Conservation (phyloP, 2,888 invertebrate species). For the Eupeodes luniger region DNA sequence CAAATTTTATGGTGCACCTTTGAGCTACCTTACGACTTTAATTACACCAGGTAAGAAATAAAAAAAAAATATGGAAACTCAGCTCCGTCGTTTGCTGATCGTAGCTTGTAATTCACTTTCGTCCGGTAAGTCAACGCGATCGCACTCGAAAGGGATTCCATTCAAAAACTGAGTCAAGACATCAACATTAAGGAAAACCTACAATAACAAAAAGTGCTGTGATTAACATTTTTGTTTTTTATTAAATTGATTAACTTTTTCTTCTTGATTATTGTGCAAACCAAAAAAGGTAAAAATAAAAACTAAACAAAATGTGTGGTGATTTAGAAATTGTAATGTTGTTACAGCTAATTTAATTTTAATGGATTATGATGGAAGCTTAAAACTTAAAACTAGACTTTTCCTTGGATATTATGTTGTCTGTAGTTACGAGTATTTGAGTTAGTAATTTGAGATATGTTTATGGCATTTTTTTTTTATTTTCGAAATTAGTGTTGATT, state of each 20-base stretch:
- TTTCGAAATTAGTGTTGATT: no score
- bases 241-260: constrained; percentile 1
- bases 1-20: constrained; percentile 19
- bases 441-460: not conserved
- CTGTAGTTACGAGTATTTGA: not conserved
- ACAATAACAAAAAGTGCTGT: constrained; percentile 59
- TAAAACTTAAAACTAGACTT: not conserved
- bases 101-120: constrained; percentile 55
- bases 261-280: constrained; percentile 27
- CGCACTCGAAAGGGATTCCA: constrained; percentile 40
- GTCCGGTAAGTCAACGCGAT: constrained; percentile 61
- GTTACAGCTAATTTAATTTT: constrained; percentile 7
- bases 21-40: constrained; percentile 27
- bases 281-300: constrained; percentile 42
- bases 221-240: constrained; percentile 23
- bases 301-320: not conserved
- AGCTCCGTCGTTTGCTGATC: constrained; percentile 45
- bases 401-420: no score
- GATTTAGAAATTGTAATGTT: constrained; percentile 14
- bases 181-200: not conserved
- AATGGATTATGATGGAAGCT: not conserved
- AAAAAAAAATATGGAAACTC: constrained; percentile 14
- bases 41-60: not conserved
- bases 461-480: no score
- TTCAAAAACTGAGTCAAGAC: not conserved